Evolutionary conservation across 2,797 vertebrate species (phyloP).

Genomic region (Euphonia xanthogaster): DNA sequence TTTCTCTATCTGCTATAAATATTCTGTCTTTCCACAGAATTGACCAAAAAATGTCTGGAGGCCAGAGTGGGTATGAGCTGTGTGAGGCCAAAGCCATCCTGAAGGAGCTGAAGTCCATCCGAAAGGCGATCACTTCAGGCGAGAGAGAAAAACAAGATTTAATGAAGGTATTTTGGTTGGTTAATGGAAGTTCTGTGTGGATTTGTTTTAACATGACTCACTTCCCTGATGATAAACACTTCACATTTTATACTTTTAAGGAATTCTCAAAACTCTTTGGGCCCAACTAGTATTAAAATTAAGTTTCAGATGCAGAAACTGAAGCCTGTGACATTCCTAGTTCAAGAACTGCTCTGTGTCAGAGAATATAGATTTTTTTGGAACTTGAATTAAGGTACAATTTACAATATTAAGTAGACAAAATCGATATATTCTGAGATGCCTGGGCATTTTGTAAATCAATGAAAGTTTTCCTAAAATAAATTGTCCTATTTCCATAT

Average conservation of each 20-base stretch:
- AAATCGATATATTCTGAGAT: background rate
- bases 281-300: background rate
- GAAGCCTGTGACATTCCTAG: background rate
- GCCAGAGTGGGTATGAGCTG: slow-evolving; percentile 82
- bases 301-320: background rate
- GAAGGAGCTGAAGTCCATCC: slow-evolving; percentile 81
- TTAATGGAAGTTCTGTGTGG: background rate
- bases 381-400: background rate
- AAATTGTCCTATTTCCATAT: background rate
- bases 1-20: background rate
- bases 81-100: slow-evolving; percentile 85
- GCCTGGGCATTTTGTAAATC: background rate
- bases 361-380: background rate
- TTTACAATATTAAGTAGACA: background rate
- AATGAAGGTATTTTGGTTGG: slow-evolving; percentile 76
- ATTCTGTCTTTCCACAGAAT: slow-evolving; percentile 71
- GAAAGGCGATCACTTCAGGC: slow-evolving; percentile 82
- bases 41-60: slow-evolving; percentile 86
- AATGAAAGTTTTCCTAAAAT: background rate
- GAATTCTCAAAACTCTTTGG: background rate
- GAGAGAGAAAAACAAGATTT: slow-evolving; percentile 85
- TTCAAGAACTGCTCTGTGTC: background rate
- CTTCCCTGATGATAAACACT: background rate
- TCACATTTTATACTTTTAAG: background rate
- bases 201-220: background rate